Evolutionary conservation across 2,113 vertebrate genomes (phyloP), one percentile per base, ranked within the genome.

Genomic region (Crypturellus undulatus): DNA sequence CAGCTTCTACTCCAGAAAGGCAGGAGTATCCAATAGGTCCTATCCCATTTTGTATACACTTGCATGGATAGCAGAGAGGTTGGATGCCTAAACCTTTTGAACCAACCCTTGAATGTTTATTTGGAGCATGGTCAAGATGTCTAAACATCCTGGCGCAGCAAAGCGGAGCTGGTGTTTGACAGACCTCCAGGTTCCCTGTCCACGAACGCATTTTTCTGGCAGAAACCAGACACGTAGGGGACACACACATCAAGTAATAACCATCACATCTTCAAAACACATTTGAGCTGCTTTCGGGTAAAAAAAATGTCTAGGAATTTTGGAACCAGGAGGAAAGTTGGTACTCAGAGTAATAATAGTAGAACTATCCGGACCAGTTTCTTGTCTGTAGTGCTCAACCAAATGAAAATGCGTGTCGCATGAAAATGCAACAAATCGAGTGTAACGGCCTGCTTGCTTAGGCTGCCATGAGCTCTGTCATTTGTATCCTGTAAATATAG

Each of bases 381-480:
- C 14, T 0, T 0, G 21, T 85, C 59, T 78, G 63, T 26, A 26
- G 63, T 73, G 40, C 77, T 65, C 13, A 78, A 26, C 34, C 67
- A 78, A 76, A 68, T 88, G 68, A 90, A 85, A 93, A 78, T 59
- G 77, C 69, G 43, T 38, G 38, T 38, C 38, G 38, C 38, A 38
- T 38, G 38, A 38, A 38, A 38, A 38, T 38, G 38, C 38, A 38
- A 38, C 38, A 38, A 38, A 38, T 91, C 38, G 56, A 56, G 24
- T 94, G 79, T 89, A 80, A 93, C 87, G 76, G 80, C 28, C 81
- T 71, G n/a, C 58, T 92, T 25, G 52, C 93, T 84, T 58, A 51
- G 47, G 69, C 28, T 0, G 42, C 77, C 60, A 52, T 51, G 87
- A 85, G 71, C 90, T 79, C 80, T 90, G 52, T 67, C 58, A 47